Evolutionary conservation across 2,113 vertebrate genomes (phyloP).

Genomic region (Terrapene triunguis): DNA sequence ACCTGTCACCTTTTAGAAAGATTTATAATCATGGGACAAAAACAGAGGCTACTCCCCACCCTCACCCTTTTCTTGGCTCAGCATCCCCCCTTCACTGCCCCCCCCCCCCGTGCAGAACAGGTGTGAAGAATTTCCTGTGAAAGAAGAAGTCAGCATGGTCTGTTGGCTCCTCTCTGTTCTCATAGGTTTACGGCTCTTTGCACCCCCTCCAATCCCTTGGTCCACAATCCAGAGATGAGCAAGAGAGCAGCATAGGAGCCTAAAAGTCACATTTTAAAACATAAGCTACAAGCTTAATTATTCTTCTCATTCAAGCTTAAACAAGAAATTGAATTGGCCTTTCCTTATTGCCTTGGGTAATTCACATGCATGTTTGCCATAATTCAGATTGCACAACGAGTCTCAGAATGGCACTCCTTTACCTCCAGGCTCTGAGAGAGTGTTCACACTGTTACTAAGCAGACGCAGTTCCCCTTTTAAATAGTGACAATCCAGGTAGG

Average conservation of each 20-base stretch:
- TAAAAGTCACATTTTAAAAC: constrained; percentile 3
- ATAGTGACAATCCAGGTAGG: too few species aligned
- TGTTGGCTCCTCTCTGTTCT: not conserved
- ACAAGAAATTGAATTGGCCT: not conserved
- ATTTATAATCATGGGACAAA: not conserved
- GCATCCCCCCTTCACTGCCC: not conserved
- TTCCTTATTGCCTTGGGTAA: not conserved
- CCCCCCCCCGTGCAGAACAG: not conserved
- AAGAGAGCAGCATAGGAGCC: not conserved
- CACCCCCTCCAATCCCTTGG: not conserved
- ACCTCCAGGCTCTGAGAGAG: not conserved
- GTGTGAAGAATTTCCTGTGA: not conserved
- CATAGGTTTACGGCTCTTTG: not conserved
- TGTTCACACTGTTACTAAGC: not conserved
- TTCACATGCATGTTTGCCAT: constrained; percentile 50
- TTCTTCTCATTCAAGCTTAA: not conserved
- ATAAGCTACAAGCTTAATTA: constrained; percentile 10
- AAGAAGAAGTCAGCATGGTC: not conserved
- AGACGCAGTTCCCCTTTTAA: not conserved
- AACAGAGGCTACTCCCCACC: not conserved
- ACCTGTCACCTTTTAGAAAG: not conserved
- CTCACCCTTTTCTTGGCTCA: not conserved
- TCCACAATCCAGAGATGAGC: not conserved
- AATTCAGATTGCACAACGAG: constrained; percentile 13
- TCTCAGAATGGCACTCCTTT: not conserved